These are phyloP conservation scores for Vireo altiloquus DNA, from an alignment of 2,113 vertebrate species.

Conservation along the genomic window DNA sequence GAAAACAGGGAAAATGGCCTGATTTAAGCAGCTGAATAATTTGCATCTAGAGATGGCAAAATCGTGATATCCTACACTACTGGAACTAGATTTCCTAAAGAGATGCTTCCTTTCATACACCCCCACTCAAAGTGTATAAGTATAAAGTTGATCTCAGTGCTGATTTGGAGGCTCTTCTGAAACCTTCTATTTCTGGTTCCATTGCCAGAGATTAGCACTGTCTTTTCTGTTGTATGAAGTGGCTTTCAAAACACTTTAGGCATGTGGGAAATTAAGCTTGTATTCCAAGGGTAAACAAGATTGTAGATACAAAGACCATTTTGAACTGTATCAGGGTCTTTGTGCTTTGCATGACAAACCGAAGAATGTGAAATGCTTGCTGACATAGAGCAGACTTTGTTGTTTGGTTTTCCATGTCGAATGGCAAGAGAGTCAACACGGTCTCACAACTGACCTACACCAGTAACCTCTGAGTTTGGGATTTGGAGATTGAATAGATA, in stretches of 20 bases:
- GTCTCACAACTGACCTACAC: slow-evolving; percentile 35
- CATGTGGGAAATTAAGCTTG: slow-evolving; percentile 45
- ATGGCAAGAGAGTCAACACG: slow-evolving; percentile 53
- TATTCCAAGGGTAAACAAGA: slow-evolving; percentile 46
- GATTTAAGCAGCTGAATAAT: background rate
- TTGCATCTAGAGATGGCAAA: background rate
- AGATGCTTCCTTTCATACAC: background rate
- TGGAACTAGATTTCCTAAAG: background rate
- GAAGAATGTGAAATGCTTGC: slow-evolving; percentile 43
- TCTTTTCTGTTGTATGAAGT: slow-evolving; percentile 14
- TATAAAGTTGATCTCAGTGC: background rate
- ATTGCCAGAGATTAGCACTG: background rate
- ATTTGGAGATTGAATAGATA: slow-evolving; percentile 61
- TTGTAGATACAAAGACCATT: slow-evolving; percentile 44
- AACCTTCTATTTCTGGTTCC: background rate
- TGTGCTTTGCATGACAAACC: slow-evolving; percentile 58
- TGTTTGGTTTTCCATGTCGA: slow-evolving; percentile 57
- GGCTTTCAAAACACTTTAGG: slow-evolving; percentile 30
- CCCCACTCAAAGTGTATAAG: background rate
- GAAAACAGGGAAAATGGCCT: background rate
- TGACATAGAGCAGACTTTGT: slow-evolving; percentile 52
- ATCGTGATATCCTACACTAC: background rate
- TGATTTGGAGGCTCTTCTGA: background rate
- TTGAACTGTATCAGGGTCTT: slow-evolving; percentile 37
- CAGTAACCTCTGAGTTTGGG: slow-evolving; percentile 37